Evolutionary conservation across 2,113 vertebrate species (phyloP), one percentile per base, ranked within the genome.

Genomic region (Reinhardtius hippoglossoides): DNA sequence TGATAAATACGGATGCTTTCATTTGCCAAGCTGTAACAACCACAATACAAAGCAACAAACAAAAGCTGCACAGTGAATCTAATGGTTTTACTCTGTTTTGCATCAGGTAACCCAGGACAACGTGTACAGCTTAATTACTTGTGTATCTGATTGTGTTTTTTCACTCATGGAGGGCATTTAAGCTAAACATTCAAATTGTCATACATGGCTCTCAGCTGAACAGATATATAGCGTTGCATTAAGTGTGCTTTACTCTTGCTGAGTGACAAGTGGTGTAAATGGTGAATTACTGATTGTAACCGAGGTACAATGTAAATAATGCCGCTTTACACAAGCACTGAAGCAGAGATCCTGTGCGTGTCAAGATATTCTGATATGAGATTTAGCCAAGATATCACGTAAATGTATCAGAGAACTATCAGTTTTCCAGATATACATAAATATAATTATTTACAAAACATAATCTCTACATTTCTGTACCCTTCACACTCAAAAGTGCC

Each of bases 391-490:
- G 52, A 61, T 73, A 37, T 81, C 66, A 55, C 37, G 46, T 65
- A 71, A 58, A 74, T 64, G 64, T 61, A 68, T 58, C 48, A 40
- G 5, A 46, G 4, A 74, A 52, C 67, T 10, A 72, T 9, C 23
- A 14, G 21, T 78, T 61, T 78, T 14, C 31, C 81, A 84, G 40
- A 81, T 68, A 78, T 91, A 86, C 81, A 91, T 91, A 92, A 87
- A 92, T 87, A 91, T 10, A 78, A 70, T 76, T 90, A 93, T 92
- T 89, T 90, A 93, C 92, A 94, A 87, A 91, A 88, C 68, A 77
- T 83, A 76, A 48, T 70, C 48, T 77, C 8, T 73, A 86, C 57
- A 87, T 78, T 78, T 86, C 58, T 76, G 76, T 89, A 84, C 77
- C 48, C 82, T 85, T 78, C 86, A 67, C 71, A 80, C 72, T 21